A percentile compares a stretch with the other conserved stretches of the same genome.
Conservation (phyloP, 2,797 vertebrate species). For the Okamejei kenojei region DNA sequence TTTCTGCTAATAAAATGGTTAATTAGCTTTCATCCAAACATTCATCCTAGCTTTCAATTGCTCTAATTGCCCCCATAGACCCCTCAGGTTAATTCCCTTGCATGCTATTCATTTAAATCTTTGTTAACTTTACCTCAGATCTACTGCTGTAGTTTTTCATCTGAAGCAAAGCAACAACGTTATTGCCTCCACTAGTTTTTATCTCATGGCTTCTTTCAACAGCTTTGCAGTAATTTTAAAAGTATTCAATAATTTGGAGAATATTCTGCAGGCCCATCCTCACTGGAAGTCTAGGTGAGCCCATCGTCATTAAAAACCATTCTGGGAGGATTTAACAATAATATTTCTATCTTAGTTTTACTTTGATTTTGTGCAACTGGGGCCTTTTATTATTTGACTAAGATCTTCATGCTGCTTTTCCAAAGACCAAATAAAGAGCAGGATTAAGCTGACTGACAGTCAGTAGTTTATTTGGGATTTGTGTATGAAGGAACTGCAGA, state of each 20-base stretch:
- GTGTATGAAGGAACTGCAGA: too few relatives aligned
- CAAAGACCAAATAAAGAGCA: too few relatives aligned
- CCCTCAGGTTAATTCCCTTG: neutral
- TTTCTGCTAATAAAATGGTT: neutral
- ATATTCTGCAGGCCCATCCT: neutral
- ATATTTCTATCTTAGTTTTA: neutral
- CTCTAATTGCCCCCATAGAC: neutral
- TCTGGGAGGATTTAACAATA: neutral
- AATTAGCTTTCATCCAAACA: constrained; percentile 4
- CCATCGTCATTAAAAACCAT: neutral
- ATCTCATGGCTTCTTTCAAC: neutral
- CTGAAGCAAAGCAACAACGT: neutral
- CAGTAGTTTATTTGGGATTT: too few relatives aligned
- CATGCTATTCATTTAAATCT: neutral
- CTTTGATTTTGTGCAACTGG: neutral
- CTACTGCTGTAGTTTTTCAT: neutral
- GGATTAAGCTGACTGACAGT: too few relatives aligned
- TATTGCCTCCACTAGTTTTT: neutral
- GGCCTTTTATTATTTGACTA: neutral
- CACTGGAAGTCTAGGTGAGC: neutral
- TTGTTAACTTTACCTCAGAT: neutral
- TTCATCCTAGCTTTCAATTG: constrained; percentile 14
- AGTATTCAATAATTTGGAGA: neutral
- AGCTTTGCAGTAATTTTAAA: neutral
- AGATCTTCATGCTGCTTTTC: neutral